These are phyloP conservation scores for Hippopotamus amphibius DNA, from an alignment of 2,113 vertebrate species.

Conservation along the genomic window DNA sequence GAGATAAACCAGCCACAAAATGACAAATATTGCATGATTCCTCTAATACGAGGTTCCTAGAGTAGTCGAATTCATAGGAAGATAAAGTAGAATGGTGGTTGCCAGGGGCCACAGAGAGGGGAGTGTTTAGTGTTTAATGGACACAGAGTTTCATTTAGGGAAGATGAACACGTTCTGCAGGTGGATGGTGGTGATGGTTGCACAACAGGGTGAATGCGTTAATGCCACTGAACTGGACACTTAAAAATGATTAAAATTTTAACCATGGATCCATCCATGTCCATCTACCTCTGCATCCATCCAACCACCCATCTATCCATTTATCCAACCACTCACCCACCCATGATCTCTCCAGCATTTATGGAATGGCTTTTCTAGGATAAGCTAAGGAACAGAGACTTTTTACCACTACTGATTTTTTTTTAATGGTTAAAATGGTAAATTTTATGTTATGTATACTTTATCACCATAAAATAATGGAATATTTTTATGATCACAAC, in stretches of 20 bases:
- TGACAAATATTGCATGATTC: background rate
- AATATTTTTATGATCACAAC: background rate
- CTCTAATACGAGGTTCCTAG: background rate
- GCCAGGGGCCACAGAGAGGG: background rate
- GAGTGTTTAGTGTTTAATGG: too few relatives aligned
- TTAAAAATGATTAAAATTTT: background rate
- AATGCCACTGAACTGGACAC: background rate
- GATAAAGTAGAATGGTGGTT: background rate
- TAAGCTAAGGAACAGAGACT: background rate
- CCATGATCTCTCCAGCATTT: background rate
- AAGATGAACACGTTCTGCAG: too few relatives aligned
- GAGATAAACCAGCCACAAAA: background rate
- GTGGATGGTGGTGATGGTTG: background rate
- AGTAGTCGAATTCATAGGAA: background rate
- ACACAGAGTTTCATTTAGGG: background rate
- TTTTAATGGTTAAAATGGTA: background rate
- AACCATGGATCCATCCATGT: background rate
- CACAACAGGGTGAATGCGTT: background rate
- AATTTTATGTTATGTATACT: background rate
- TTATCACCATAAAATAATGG: background rate
- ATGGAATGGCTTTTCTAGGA: background rate
- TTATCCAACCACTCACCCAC: background rate
- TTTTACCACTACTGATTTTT: slow-evolving; percentile 21
- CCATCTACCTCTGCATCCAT: background rate
- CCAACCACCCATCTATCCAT: background rate